Evolutionary conservation across 2,888 invertebrate genomes (phyloP), one percentile per base, ranked within the genome.

Genomic region (Acrocera orbiculus): DNA sequence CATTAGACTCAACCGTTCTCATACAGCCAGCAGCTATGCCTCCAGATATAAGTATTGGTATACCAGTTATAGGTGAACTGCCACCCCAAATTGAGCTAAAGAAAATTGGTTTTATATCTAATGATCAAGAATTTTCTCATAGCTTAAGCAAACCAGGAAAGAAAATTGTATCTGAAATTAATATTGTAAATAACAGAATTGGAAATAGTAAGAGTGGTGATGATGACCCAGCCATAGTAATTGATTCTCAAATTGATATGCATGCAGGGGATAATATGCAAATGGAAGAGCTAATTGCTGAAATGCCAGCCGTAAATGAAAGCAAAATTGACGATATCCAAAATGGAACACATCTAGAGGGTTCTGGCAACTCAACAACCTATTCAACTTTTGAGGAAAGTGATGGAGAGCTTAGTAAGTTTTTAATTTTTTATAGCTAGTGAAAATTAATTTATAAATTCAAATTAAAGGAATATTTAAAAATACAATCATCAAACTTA

Each of bases 71-170:
- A 36, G 61, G 56, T 3, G 61, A 61, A 40, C 38, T 60, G 19
- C 60, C 60, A 13, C 60, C 60, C 13, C 61, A 60, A 45, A 58
- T 61, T 37, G 58, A 60, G 42, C 46, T 61, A 3, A 57, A 55
- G 42, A 58, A 59, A 47, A 56, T 59, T 40, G 59, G 58, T 44
- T 58, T 51, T 37, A 52, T 56, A 50, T 55, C 57, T 11, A 30
- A 19, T 16, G 34, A 35, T 6, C 13, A 10, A 8, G 28, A 17
- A 9, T n/a, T 11, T 23, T n/a, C n/a, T n/a, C n/a, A 19, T 6
- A 19, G 8, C 19, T 6, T 6, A 19, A 19, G 5, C 19, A 19
- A 19, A n/a, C n/a, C 19, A 22, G 22, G 8, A 22, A 22, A 10
- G 8, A 22, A 10, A 4, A 3, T 10, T 4, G 8, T 5, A 22